Evolutionary conservation across 2,113 vertebrate species (phyloP), one percentile per base, ranked within the genome.

Genomic region (Formicarius rufipectus): DNA sequence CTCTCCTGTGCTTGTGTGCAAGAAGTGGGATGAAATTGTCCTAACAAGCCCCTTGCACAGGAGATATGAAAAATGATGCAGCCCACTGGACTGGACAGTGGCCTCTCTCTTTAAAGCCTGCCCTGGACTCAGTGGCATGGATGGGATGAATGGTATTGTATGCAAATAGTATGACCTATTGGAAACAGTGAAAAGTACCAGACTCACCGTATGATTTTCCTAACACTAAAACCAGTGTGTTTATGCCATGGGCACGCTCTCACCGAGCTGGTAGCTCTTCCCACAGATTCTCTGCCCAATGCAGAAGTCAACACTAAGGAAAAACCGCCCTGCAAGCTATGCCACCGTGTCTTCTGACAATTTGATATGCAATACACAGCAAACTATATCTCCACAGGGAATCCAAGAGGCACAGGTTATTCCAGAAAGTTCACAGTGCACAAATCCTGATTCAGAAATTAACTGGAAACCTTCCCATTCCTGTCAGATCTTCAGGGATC

Each of bases 21-120:
- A 50, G 39, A 55, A 45, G 12, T 33, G 13, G n/a, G 53, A 50
- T 85, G 52, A 53, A 45, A 56, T 33, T 67, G 39, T 93, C 28
- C 6, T 28, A 63, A 73, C 0, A 1, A 74, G 13, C 2, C 20
- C 18, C 9, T 44, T 53, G 42, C 24, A 60, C 40, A 87, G 58
- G 20, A 68, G 8, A 37, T 52, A 68, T 18, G 42, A 17, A 52
- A 52, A 78, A 49, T 14, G 0, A 15, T 66, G 33, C 45, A 73
- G 19, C 6, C 7, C 1, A 1, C 0, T 8, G 25, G 28, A 63
- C 73, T n/a, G 35, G 9, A 66, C n/a, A 53, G 19, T 13, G 24
- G 25, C 12, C 69, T 33, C 21, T 19, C 62, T 35, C 45, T 14
- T 40, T 14, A 55, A 69, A n/a, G n/a, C 30, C 56, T 77, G 53